These are phyloP conservation scores for Sorex araneus DNA, from an alignment of 2,113 vertebrate species.

Conservation along the genomic window DNA sequence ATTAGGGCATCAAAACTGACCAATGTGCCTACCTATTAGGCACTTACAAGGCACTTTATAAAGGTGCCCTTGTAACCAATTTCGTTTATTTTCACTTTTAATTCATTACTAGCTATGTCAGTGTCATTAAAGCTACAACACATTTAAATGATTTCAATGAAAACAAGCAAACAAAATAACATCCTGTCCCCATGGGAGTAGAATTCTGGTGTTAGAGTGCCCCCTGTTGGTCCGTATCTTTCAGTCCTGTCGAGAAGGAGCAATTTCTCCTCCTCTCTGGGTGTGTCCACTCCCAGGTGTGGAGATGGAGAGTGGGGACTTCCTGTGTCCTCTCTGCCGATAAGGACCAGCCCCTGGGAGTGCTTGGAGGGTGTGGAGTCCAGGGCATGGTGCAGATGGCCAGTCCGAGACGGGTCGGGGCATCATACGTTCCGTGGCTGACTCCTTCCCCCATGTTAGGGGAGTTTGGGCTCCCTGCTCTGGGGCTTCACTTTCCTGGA, in stretches of 20 bases:
- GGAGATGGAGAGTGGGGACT: too few species aligned
- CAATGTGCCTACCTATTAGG: too few species aligned
- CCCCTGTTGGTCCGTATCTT: rapidly evolving
- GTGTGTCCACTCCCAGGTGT: too few species aligned
- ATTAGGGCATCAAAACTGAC: not conserved
- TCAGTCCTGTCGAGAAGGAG: not conserved
- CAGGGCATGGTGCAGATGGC: not conserved
- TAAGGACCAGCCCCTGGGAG: not conserved
- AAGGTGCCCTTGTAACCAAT: not conserved
- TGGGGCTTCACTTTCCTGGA: slow-evolving; percentile 50
- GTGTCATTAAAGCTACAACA: not conserved
- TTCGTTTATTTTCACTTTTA: not conserved
- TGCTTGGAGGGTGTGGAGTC: not conserved
- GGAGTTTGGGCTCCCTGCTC: not conserved
- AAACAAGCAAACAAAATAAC: not conserved
- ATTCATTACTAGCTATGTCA: not conserved
- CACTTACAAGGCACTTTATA: not conserved
- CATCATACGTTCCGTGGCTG: not conserved
- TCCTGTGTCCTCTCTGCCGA: not conserved
- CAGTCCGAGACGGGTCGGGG: not conserved
- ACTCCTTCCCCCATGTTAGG: not conserved
- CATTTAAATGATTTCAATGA: not conserved
- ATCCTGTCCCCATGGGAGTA: not conserved
- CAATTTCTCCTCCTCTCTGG: too few species aligned
- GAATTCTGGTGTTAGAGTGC: not conserved